Evolutionary conservation across 1,140 invertebrate genomes (phyloP).

Genomic region (Metopolophium dirhodum): DNA sequence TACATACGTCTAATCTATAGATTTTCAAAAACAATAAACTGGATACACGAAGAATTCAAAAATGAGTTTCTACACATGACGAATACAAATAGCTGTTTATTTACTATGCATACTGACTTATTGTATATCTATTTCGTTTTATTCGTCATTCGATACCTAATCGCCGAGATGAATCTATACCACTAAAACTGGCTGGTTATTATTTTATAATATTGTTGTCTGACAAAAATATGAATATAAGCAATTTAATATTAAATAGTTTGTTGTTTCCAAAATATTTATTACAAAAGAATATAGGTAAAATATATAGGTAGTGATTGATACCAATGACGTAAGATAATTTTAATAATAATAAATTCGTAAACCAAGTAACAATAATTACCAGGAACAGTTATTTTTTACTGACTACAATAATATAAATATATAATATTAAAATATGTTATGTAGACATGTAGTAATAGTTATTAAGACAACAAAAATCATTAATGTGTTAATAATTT

Average conservation of each 20-base stretch:
- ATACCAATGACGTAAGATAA: neutral
- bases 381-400: neutral
- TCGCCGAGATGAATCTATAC: neutral
- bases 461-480: slow-evolving; percentile 11
- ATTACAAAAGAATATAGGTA: neutral
- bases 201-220: neutral
- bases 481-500: neutral
- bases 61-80: neutral
- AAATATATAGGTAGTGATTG: neutral
- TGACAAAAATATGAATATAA: neutral
- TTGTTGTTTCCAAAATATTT: slow-evolving; percentile 6
- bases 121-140: neutral
- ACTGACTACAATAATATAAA: neutral
- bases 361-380: neutral
- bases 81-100: neutral
- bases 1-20: neutral
- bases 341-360: neutral
- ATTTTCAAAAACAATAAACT: slow-evolving; percentile 24
- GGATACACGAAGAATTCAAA: neutral
- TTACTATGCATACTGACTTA: neutral
- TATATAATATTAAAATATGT: neutral
- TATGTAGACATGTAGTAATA: neutral
- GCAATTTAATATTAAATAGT: neutral
- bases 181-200: neutral
- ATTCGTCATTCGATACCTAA: neutral